A percentile compares a stretch with the other conserved stretches of the same genome.
phyloP scores from a whole-genome alignment of 2,797 vertebrate species.

The Danio kyathit region DNA sequence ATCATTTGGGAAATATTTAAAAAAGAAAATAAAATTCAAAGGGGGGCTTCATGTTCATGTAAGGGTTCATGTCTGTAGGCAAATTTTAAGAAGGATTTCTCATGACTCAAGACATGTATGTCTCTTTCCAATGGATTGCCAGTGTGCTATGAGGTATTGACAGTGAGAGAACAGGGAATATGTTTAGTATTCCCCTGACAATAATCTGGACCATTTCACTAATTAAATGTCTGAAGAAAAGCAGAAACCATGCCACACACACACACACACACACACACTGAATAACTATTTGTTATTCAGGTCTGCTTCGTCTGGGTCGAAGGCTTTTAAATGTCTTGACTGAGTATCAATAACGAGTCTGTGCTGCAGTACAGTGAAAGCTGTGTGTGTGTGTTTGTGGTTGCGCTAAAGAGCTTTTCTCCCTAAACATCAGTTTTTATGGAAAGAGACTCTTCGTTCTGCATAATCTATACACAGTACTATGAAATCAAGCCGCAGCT shows the following conservation, averaged over 20 bases:
- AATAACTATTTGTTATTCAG: conserved; percentile 58
- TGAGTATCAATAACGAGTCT: conserved; percentile 51
- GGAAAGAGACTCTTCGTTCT: neutral
- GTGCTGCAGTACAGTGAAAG: conserved; percentile 31
- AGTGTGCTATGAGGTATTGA: neutral
- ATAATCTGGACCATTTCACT: conserved; percentile 67
- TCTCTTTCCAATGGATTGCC: too few species aligned
- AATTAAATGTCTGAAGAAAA: conserved; percentile 68
- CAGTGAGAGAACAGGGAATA: conserved; percentile 32
- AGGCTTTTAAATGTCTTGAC: conserved; percentile 49
- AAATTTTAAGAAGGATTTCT: too few species aligned
- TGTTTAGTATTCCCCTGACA: conserved; percentile 57
- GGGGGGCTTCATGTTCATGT: too few species aligned
- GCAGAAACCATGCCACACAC: conserved; percentile 45
- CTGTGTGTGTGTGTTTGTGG: conserved; percentile 9
- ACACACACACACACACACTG: conserved; percentile 21
- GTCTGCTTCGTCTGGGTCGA: conserved; percentile 44
- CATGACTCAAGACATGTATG: too few species aligned
- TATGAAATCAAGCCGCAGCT: neutral
- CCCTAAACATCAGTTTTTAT: neutral
- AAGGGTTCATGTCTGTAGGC: too few species aligned
- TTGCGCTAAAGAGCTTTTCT: neutral
- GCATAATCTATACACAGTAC: neutral
- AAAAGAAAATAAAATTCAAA: too few species aligned
- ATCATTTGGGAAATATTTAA: too few species aligned